phyloP scores from a whole-genome alignment of 1,140 invertebrate genomes.

The Calliopsis andreniformis region DNA sequence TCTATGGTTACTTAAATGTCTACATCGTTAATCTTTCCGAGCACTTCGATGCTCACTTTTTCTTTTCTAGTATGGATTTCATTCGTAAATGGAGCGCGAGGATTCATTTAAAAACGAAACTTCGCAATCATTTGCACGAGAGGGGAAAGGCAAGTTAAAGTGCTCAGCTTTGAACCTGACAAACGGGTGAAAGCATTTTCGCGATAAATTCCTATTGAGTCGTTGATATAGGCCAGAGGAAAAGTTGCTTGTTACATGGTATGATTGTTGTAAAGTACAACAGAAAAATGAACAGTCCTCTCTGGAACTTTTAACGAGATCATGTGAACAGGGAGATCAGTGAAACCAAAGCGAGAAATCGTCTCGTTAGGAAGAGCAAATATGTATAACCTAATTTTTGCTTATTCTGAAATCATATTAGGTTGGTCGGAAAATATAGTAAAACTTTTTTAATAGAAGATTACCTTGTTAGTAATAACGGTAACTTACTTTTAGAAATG shows the following conservation, averaged over 20 bases:
- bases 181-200: constrained; percentile 6
- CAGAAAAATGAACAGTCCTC: not conserved
- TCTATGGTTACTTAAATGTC: no score
- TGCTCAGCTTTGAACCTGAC: not conserved
- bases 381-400: no score
- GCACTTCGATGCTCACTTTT: no score
- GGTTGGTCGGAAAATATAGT: no score
- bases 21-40: no score
- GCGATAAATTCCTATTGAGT: constrained; percentile 21
- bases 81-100: not conserved
- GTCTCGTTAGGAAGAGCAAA: not conserved
- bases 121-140: not conserved
- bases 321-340: not conserved
- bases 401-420: no score
- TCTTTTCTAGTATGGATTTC: no score
- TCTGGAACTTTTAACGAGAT: not conserved
- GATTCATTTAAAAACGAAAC: not conserved
- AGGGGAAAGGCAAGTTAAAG: not conserved
- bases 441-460: no score
- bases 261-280: not conserved
- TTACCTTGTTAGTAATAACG: no score
- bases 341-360: not conserved
- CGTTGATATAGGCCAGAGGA: not conserved
- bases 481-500: no score
- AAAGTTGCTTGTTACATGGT: constrained; percentile 11